Evolutionary conservation across 2,113 vertebrate genomes (phyloP).

Genomic region (Arizona elegans): DNA sequence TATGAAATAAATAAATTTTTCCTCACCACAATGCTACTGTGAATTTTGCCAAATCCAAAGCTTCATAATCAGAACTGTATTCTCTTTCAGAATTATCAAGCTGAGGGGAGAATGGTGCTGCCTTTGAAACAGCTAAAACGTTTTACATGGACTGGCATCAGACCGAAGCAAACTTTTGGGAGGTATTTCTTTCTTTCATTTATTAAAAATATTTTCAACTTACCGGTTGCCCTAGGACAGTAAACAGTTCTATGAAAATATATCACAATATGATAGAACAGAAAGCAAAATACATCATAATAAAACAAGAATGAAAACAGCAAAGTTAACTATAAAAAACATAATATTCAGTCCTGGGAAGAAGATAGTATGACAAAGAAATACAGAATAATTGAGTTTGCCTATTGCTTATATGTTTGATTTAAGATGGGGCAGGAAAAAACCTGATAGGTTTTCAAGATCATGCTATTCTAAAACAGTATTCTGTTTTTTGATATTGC

Average conservation of each 20-base stretch:
- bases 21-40: not conserved
- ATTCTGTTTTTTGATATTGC: not conserved
- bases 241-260: not conserved
- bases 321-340: not conserved
- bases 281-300: not conserved
- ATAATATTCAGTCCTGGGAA: not conserved
- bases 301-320: not conserved
- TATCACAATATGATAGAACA: not conserved
- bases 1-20: not conserved
- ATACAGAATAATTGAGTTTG: not conserved
- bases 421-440: not conserved
- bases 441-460: not conserved
- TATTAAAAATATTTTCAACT: not conserved
- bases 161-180: slow-evolving; percentile 66
- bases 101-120: slow-evolving; percentile 81
- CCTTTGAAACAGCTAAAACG: slow-evolving; percentile 80
- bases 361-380: not conserved
- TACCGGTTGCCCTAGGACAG: not conserved
- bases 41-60: not conserved
- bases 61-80: not conserved
- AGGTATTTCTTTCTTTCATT: slow-evolving; percentile 52
- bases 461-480: not conserved
- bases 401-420: not conserved
- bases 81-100: slow-evolving; percentile 76
- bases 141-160: slow-evolving; percentile 74